These are phyloP conservation scores for Porites evermanni DNA, from an alignment of 92 coral and sea anemone genomes.

Conservation along the genomic window DNA sequence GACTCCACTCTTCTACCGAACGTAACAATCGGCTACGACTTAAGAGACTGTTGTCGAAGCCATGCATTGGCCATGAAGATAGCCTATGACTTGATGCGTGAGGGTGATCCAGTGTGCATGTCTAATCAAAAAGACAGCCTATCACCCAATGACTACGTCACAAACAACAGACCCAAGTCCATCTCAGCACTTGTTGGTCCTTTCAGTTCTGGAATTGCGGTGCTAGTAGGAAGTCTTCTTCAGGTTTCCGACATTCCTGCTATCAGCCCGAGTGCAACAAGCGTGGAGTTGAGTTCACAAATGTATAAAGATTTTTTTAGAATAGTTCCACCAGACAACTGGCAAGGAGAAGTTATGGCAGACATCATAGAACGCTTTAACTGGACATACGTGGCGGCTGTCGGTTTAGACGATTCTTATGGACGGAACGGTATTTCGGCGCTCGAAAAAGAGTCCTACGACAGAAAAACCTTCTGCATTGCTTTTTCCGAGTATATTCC, in stretches of 20 bases:
- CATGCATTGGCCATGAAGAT: slow-evolving; percentile 59
- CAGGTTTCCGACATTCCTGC: slow-evolving; percentile 77
- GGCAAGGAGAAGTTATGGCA: slow-evolving; percentile 82
- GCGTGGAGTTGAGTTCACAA: slow-evolving; percentile 76
- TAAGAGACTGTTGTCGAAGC: slow-evolving; percentile 73
- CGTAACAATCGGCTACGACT: slow-evolving; percentile 76
- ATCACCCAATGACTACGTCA: not conserved
- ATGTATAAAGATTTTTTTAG: slow-evolving; percentile 78
- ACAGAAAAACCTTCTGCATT: slow-evolving; percentile 77
- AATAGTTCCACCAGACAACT: slow-evolving; percentile 84
- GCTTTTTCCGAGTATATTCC: slow-evolving; percentile 66
- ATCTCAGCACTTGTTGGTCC: slow-evolving; percentile 73
- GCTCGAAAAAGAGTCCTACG: slow-evolving; percentile 74
- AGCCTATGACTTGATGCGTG: slow-evolving; percentile 72
- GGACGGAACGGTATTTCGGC: slow-evolving; percentile 77
- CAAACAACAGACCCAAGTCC: slow-evolving; percentile 21
- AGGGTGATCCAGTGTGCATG: slow-evolving; percentile 29
- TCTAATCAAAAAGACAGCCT: slow-evolving; percentile 28
- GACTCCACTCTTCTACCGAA: slow-evolving; percentile 67
- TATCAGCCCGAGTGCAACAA: slow-evolving; percentile 87
- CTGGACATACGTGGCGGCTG: slow-evolving; percentile 83
- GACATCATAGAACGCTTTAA: slow-evolving; percentile 82
- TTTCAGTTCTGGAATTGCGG: slow-evolving; percentile 72
- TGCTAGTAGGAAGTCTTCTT: slow-evolving; percentile 77
- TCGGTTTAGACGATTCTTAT: slow-evolving; percentile 83